Percentiles rank a stretch among this genome's conserved stretches.
Conservation (phyloP, 1,140 invertebrate genomes). For the Platyscapa corneri region DNA sequence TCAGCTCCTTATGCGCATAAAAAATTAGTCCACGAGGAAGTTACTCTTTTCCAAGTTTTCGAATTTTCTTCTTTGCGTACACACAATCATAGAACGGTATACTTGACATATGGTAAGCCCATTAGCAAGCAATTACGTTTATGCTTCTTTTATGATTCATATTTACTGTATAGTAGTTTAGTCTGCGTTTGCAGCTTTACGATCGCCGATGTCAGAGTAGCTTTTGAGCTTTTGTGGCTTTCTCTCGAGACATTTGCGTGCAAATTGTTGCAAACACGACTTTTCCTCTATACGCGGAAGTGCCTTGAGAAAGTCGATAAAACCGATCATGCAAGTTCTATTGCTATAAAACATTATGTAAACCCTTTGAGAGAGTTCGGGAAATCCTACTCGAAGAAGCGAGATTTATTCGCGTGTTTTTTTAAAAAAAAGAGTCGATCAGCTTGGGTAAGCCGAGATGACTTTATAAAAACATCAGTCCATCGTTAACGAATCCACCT, state of each 20-base stretch:
- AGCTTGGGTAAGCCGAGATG: neutral
- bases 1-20: neutral
- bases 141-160: constrained; percentile 64
- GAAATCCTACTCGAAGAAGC: constrained; percentile 3
- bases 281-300: neutral
- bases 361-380: constrained; percentile 1
- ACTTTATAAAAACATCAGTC: too few species aligned
- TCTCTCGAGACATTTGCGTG: constrained; percentile 43
- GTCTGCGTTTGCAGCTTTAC: neutral
- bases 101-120: constrained; percentile 56
- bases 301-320: constrained; percentile 33
- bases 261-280: constrained; percentile 42
- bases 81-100: neutral
- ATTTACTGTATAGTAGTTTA: constrained; percentile 56
- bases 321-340: constrained; percentile 35
- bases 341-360: constrained; percentile 44
- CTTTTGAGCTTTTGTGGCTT: constrained; percentile 55
- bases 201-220: constrained; percentile 41
- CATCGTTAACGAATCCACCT: too few species aligned
- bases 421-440: neutral
- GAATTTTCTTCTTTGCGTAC: neutral
- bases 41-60: too few species aligned
- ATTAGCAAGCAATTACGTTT: constrained; percentile 68
- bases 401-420: neutral
- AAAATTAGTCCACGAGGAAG: too few species aligned